Evolutionary conservation across 2,888 invertebrate species (phyloP), one percentile per base, ranked within the genome.

Genomic region (Hoplodrina ambigua): DNA sequence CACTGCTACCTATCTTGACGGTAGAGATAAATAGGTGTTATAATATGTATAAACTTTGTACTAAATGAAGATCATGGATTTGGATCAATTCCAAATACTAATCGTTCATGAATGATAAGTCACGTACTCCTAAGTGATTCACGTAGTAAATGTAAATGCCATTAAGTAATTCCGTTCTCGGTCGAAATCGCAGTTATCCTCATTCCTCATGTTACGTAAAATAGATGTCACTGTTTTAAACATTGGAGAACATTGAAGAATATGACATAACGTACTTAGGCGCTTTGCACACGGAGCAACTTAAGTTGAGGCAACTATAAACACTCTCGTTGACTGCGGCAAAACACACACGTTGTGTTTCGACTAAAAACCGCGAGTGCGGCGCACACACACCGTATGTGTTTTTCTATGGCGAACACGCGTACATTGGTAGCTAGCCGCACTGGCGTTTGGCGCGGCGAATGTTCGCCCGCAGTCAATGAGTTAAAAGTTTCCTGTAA

Each of bases 1-100:
- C 6, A 63, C 13, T 17, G 11, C 10, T 33, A 10, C 15, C 10
- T 41, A 50, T 30, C 17, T 19, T n/a, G 11, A 46, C 1, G 11
- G 15, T 72, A 52, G 7, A 41, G 8, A 19, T n/a, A 25, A 8
- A 15, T 25, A n/a, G 5, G 17, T n/a, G 25, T 15, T 30, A 20
- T n/a, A 41, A 10, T 41, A 41, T 41, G 2, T 41, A 41, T 10
- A 41, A 13, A 13, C 19, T 25, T 17, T 30, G 25, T 54, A 54
- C 20, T 66, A 49, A 70, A 74, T 49, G 4, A 20, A 19, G 30
- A 56, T 44, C 30, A 50, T n/a, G n/a, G 7, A 67, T 50, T 56
- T 69, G 49, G 25, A 69, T 44, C 6, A 19, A 15, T 19, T 69
- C 55, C 33, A 56, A 46, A 52, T 46, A 20, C 5, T 65, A 41